Evolutionary conservation across 2,113 vertebrate species (phyloP), one percentile per base, ranked within the genome.

Genomic region (Apistogramma diplotaenia): DNA sequence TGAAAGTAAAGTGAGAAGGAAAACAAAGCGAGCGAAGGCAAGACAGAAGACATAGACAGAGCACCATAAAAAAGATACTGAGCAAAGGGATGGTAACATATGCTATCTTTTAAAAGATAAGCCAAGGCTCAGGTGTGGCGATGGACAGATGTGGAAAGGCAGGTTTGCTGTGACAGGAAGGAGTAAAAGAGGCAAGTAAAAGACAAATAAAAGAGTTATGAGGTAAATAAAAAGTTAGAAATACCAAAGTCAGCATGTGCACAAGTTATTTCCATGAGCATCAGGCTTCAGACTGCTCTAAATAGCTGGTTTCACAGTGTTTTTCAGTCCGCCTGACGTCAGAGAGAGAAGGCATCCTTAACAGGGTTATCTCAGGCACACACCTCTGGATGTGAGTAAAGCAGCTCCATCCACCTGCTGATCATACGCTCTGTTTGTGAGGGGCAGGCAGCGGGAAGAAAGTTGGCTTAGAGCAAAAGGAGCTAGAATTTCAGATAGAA

Each of bases 61-160:
- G 29, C 25, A 70, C 25, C 25, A 51, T 49, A 51, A 70, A 70
- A 53, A 19, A 70, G 51, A 31, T 31, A 31, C 3, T 53, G 19
- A 53, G 51, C 67, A 72, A 53, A n/a, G 18, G 13, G 46, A 16
- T n/a, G 43, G 18, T 13, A 70, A 43, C 43, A 54, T 54, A 21
- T 72, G 6, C 12, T 33, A 49, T 43, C 16, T 40, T 55, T 55
- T 51, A 25, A 33, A 61, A 74, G 59, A 51, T 60, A 51, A 9
- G 15, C 35, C 5, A 13, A 78, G 46, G 13, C 33, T 65, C 46
- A 56, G 54, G 12, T 33, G 46, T 61, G 35, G 46, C 1, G 2
- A 35, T 23, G 51, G 10, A 78, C 58, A 76, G 27, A 62, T 85
- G 78, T 61, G 70, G 29, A 61, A 61, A 78, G 55, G 54, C 59